Base-by-base conservation (phyloP, 2,888 invertebrate genomes). In the Archips crataeganus region DNA sequence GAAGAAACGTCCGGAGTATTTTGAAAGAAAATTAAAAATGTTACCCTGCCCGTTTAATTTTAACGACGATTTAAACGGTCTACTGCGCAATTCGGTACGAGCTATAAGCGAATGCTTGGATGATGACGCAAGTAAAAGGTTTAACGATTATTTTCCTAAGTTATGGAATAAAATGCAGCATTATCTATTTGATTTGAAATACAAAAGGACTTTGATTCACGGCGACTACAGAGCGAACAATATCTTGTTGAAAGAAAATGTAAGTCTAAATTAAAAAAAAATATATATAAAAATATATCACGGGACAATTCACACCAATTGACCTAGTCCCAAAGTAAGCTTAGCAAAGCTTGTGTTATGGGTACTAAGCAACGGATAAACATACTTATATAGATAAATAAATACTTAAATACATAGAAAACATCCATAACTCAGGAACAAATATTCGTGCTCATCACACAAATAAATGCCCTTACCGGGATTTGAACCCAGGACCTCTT, bases 191-290 rank as follows among this genome's bases (percentile, higher is more conserved):
- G 75, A 77, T 36, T 70, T 74, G 9, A 63, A 68, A 2, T 49
- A 80, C 15, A 74, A 32, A 10, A 66, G 80, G 32, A 86, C 85
- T 70, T 68, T 91, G 4, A 85, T 87, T 62, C 91, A 92, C 75
- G 90, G 91, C 1, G 91, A 92, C 79, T 92, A 84, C 71, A 87
- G 85, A 75, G 80, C 85, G n/a, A 88, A 85, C 69, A 92, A 92
- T 78, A 81, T 91, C 32, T 75, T 92, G 80, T 64, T 79, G 10
- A 88, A 85, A 77, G 81, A 86, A 76, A 69, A 51, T 23, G 91
- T 92, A 81, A 85, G 88, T 85, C 6, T 15, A 49, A 39, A 39
- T n/a, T n/a, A n/a, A n/a, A n/a, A n/a, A n/a, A n/a, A n/a, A n/a
- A n/a, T n/a, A n/a, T n/a, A n/a, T n/a, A n/a, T n/a, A n/a, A n/a